A percentile compares a stretch with the other conserved stretches of the same genome.
These are phyloP conservation scores for Myocastor coypus DNA, from an alignment of 2,113 vertebrate genomes.

Conservation along the genomic window DNA sequence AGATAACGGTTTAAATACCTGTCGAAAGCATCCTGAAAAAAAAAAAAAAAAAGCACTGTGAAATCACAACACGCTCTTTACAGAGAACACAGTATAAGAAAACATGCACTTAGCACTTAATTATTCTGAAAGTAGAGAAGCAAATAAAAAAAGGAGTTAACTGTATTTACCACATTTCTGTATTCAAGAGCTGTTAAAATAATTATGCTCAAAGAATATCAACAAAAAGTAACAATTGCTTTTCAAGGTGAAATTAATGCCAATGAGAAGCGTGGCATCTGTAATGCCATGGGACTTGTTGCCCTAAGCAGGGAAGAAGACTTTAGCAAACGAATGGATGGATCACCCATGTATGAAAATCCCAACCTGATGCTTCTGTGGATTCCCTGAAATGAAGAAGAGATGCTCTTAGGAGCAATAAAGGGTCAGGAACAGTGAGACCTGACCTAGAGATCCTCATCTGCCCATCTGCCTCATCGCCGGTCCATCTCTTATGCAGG, in stretches of 20 bases:
- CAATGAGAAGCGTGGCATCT: not conserved
- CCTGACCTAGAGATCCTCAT: not conserved
- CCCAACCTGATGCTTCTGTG: not conserved
- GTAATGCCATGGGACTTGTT: not conserved
- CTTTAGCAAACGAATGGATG: not conserved
- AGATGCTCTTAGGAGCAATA: not conserved
- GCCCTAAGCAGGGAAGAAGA: not conserved
- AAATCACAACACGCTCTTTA: not conserved
- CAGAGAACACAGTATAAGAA: not conserved
- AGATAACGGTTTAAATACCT: not conserved
- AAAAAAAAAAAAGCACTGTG: no score
- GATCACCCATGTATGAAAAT: fast-evolving
- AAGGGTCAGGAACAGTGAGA: not conserved
- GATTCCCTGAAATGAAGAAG: not conserved
- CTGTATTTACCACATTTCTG: not conserved
- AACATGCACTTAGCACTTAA: conserved; percentile 54
- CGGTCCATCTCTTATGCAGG: not conserved
- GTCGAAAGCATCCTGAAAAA: not conserved
- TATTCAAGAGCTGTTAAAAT: not conserved
- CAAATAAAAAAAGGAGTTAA: conserved; percentile 55
- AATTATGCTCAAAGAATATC: conserved; percentile 20
- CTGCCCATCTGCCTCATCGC: not conserved
- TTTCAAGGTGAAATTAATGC: not conserved
- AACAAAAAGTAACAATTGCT: conserved; percentile 49
- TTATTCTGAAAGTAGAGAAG: conserved; percentile 68